phyloP scores from a whole-genome alignment of 2,113 vertebrate genomes.

The Eretmochelys imbricata region DNA sequence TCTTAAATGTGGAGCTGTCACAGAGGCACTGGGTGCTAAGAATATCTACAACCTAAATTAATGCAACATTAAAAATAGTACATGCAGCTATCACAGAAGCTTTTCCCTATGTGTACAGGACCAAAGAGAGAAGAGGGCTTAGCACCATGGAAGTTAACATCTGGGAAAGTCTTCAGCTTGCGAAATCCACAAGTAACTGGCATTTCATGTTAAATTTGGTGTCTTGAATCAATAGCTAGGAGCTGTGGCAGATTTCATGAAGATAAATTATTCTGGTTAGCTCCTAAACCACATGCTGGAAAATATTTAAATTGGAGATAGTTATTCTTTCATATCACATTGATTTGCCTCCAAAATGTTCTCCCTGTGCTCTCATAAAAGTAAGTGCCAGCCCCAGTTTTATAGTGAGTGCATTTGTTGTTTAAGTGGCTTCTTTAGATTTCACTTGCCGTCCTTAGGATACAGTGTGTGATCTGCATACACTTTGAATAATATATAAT shows the following conservation, averaged over 20 bases:
- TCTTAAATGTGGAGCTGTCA: background rate
- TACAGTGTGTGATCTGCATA: constrained; percentile 29
- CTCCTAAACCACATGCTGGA: constrained; percentile 41
- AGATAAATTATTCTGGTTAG: constrained; percentile 54
- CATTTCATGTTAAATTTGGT: background rate
- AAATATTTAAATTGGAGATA: constrained; percentile 34
- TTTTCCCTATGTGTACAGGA: background rate
- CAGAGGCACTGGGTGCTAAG: background rate
- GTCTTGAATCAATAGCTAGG: constrained; percentile 33
- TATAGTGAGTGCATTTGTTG: constrained; percentile 26
- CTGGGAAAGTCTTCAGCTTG: constrained; percentile 55
- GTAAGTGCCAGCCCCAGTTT: background rate
- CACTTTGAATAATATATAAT: background rate
- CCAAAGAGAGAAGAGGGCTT: constrained; percentile 31
- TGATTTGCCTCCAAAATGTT: constrained; percentile 55
- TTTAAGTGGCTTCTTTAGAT: constrained; percentile 13
- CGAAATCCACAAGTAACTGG: constrained; percentile 37
- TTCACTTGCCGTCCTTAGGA: constrained; percentile 16
- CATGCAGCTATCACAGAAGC: constrained; percentile 27
- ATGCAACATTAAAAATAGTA: constrained; percentile 45
- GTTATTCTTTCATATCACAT: constrained; percentile 23
- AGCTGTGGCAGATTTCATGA: constrained; percentile 16
- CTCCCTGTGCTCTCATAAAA: constrained; percentile 57
- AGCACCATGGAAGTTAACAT: constrained; percentile 27
- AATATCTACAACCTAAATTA: constrained; percentile 10